Conservation (phyloP, 2,888 invertebrate species). For the Pachycephus smyrnensis region DNA sequence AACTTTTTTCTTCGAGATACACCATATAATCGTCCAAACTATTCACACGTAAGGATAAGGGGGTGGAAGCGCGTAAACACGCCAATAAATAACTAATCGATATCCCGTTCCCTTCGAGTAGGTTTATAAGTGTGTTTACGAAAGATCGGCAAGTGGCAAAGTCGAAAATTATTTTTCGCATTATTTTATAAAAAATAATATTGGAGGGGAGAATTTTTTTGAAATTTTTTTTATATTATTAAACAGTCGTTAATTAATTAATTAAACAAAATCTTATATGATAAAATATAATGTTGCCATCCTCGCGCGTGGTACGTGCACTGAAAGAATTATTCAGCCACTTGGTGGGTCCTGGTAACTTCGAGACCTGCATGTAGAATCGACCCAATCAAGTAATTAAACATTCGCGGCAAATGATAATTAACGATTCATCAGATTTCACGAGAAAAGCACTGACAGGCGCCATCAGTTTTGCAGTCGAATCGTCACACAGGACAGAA, state of each 20-base stretch:
- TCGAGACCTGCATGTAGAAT: neutral
- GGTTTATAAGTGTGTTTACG: too few species aligned
- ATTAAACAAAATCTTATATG: neutral
- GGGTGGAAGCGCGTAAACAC: too few species aligned
- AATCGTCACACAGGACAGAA: neutral
- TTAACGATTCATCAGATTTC: conserved; percentile 20
- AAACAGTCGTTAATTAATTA: neutral
- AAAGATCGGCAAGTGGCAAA: too few species aligned
- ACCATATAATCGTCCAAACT: too few species aligned
- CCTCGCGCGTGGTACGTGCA: neutral
- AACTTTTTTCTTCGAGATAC: too few species aligned
- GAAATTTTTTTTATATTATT: neutral
- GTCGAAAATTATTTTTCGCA: neutral
- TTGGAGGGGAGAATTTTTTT: neutral
- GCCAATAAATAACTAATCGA: too few species aligned
- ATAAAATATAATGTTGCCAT: neutral
- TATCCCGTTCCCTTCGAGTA: too few species aligned
- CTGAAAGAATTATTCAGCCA: neutral
- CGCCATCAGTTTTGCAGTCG: neutral
- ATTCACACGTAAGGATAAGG: too few species aligned
- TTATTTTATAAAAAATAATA: neutral
- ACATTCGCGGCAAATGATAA: conserved; percentile 8
- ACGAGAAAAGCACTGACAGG: conserved; percentile 11
- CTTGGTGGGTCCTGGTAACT: neutral
- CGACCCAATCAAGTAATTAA: neutral